phyloP scores from a whole-genome alignment of 2,888 invertebrate species.

The Apotomis capreana region DNA sequence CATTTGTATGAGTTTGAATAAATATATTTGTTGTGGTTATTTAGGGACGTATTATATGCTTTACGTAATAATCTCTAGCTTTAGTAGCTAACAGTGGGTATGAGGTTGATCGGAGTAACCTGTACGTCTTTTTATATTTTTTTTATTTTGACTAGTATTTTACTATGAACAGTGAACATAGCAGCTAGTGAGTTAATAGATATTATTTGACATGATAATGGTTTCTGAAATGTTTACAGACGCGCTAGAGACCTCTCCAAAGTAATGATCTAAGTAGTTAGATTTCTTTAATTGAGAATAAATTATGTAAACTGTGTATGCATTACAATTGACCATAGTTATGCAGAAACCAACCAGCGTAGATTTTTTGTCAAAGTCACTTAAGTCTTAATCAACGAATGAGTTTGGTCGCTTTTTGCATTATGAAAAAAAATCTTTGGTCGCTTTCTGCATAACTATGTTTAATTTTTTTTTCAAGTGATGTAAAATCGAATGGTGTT shows the following conservation, averaged over 20 bases:
- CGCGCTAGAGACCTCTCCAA: too few species aligned
- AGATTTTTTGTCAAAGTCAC: too few species aligned
- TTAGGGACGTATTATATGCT: slow-evolving; percentile 36
- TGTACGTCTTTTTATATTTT: slow-evolving; percentile 17
- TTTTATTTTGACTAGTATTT: slow-evolving; percentile 34
- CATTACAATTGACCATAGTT: too few species aligned
- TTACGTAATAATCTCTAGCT: slow-evolving; percentile 33
- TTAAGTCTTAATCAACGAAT: too few species aligned
- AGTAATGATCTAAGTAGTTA: background rate
- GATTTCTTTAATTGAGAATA: too few species aligned
- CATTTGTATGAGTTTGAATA: slow-evolving; percentile 40
- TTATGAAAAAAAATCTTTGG: too few species aligned
- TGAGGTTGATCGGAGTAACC: slow-evolving; percentile 14
- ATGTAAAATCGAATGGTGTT: too few species aligned
- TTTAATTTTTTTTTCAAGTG: too few species aligned
- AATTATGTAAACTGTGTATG: too few species aligned
- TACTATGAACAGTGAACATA: slow-evolving; percentile 20
- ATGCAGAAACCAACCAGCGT: too few species aligned
- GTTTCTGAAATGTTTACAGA: background rate
- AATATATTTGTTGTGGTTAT: slow-evolving; percentile 45
- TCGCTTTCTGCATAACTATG: too few species aligned
- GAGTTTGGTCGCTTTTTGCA: too few species aligned
- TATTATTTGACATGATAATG: background rate
- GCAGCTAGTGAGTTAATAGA: slow-evolving; percentile 19
- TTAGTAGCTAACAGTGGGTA: slow-evolving; percentile 36